Evolutionary conservation across 2,797 vertebrate species (phyloP).

Genomic region (Amphiprion clarkii): DNA sequence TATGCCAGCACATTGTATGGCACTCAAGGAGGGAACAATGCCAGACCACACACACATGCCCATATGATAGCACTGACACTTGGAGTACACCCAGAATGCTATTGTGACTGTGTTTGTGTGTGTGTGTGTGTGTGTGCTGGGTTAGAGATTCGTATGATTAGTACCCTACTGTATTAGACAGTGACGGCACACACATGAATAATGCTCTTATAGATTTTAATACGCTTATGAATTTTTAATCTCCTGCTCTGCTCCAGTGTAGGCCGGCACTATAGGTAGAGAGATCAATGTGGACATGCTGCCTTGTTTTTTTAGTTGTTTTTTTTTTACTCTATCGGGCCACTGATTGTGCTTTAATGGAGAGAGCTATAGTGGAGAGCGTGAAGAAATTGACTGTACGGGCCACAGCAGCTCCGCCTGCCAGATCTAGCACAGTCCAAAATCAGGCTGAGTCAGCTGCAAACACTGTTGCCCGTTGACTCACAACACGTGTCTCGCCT

Average conservation of each 20-base stretch:
- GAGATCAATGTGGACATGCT: constrained; percentile 70
- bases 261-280: constrained; percentile 68
- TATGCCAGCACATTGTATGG: constrained; percentile 79
- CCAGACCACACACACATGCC: constrained; percentile 69
- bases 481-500: constrained; percentile 17
- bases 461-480: constrained; percentile 35
- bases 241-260: constrained; percentile 64
- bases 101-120: constrained; percentile 62
- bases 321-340: constrained; percentile 38
- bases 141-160: constrained; percentile 70
- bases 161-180: constrained; percentile 69
- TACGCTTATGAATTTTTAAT: constrained; percentile 85
- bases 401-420: constrained; percentile 52
- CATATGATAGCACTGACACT: constrained; percentile 75
- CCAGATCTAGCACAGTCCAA: constrained; percentile 43
- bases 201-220: constrained; percentile 84
- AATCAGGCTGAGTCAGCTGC: constrained; percentile 45
- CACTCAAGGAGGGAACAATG: constrained; percentile 73
- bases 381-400: constrained; percentile 47
- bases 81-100: constrained; percentile 72
- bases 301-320: constrained; percentile 27
- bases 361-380: constrained; percentile 42
- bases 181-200: constrained; percentile 74
- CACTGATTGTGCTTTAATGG: constrained; percentile 72
- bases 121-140: constrained; percentile 31